A percentile compares a stretch with the other conserved stretches of the same genome.
Conservation (phyloP, 2,888 invertebrate species). For the Drosophila mayaguana region DNA sequence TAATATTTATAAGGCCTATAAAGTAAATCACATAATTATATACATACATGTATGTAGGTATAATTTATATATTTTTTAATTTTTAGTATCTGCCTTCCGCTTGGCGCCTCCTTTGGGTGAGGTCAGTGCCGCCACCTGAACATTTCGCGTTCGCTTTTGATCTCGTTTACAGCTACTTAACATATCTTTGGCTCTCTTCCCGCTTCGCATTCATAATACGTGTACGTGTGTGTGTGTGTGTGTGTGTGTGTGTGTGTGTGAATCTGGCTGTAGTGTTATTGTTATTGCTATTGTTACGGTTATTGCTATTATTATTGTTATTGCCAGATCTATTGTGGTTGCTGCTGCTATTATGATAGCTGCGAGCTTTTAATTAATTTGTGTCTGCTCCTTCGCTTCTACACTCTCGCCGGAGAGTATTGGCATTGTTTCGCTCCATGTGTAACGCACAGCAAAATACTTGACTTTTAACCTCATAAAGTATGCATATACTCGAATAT, state of each 20-base stretch:
- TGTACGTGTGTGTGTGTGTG: not conserved
- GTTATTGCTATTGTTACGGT: slow-evolving; percentile 1
- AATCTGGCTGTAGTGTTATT: not conserved
- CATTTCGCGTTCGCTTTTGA: slow-evolving; percentile 15
- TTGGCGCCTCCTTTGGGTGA: slow-evolving; percentile 15
- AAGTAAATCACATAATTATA: no score
- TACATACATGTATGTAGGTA: no score
- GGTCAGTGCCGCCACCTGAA: slow-evolving; percentile 29
- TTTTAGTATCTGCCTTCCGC: not conserved
- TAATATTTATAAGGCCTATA: no score
- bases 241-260: not conserved
- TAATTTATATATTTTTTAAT: not conserved
- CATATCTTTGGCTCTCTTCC: not conserved
- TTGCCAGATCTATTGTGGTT: not conserved
- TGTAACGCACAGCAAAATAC: slow-evolving; percentile 1
- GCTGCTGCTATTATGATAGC: not conserved
- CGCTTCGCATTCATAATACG: not conserved
- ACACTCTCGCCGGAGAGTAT: slow-evolving; percentile 1
- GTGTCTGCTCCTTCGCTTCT: slow-evolving; percentile 11
- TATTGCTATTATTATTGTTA: slow-evolving; percentile 4
- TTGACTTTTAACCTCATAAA: slow-evolving; percentile 4
- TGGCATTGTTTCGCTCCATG: not conserved
- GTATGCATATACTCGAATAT: not conserved
- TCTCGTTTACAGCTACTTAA: slow-evolving; percentile 10
- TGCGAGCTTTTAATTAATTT: slow-evolving; percentile 22